A percentile compares a stretch with the other conserved stretches of the same genome.
Conservation (phyloP, 2,113 vertebrate species). For the Barnardius zonarius region DNA sequence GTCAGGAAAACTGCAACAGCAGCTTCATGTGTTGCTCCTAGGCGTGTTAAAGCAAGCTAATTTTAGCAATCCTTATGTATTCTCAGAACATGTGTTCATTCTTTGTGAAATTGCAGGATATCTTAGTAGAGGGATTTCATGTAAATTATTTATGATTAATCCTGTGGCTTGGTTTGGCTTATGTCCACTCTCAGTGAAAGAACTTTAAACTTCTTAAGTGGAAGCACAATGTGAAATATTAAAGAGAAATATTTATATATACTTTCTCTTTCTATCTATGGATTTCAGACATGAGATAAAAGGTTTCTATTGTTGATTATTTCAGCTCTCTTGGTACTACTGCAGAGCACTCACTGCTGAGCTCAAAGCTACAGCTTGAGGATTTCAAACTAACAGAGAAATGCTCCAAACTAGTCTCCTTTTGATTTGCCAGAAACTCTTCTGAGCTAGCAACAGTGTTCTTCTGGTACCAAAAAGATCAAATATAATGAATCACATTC, state of each 20-base stretch:
- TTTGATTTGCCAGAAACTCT: conserved; percentile 47
- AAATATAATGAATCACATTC: background rate
- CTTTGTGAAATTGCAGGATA: background rate
- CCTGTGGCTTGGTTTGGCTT: conserved; percentile 25
- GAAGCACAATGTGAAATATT: conserved; percentile 49
- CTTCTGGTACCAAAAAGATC: background rate
- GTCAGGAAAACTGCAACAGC: conserved; percentile 21
- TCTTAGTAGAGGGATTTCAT: conserved; percentile 17
- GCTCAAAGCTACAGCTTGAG: background rate
- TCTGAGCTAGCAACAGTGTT: background rate
- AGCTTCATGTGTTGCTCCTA: conserved; percentile 16
- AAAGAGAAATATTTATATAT: conserved; percentile 55
- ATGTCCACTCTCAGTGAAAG: conserved; percentile 7
- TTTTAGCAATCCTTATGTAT: conserved; percentile 29
- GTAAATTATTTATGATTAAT: conserved; percentile 53
- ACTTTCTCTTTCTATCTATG: conserved; percentile 25
- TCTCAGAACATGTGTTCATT: conserved; percentile 38
- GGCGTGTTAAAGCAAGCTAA: background rate
- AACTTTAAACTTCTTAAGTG: conserved; percentile 41
- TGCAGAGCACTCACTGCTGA: conserved; percentile 8
- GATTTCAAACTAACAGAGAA: conserved; percentile 53
- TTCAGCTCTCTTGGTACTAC: conserved; percentile 33
- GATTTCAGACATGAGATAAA: conserved; percentile 51
- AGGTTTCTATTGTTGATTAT: conserved; percentile 53
- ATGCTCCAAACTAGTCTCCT: conserved; percentile 19